These are phyloP conservation scores for Tenthredo amoena DNA, from an alignment of 2,888 invertebrate genomes.

Conservation along the genomic window DNA sequence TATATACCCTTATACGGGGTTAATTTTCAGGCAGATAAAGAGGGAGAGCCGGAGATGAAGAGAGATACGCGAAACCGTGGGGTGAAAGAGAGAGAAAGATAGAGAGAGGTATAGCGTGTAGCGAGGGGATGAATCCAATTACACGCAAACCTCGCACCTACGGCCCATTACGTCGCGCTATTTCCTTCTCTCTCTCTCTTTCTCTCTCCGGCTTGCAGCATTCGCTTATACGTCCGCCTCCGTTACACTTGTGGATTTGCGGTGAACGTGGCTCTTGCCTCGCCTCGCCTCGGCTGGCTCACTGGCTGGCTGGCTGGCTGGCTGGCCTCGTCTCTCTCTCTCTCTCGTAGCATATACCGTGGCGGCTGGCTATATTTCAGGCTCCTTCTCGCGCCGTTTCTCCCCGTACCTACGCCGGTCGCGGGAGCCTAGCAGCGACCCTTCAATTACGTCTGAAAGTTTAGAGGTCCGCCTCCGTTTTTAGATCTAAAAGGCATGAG, in stretches of 20 bases:
- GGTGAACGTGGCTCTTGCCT: constrained; percentile 44
- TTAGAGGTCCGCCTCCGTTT: constrained; percentile 51
- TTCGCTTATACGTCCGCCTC: constrained; percentile 35
- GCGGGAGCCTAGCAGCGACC: constrained; percentile 49
- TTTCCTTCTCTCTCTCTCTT: constrained; percentile 45
- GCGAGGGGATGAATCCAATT: constrained; percentile 74
- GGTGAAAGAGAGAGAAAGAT: constrained; percentile 54
- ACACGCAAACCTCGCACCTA: constrained; percentile 73
- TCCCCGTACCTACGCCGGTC: constrained; percentile 7
- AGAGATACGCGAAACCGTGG: not conserved
- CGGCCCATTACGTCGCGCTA: constrained; percentile 68
- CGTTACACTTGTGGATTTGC: constrained; percentile 53
- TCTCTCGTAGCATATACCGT: not conserved
- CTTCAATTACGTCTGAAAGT: constrained; percentile 52
- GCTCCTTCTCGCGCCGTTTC: constrained; percentile 33
- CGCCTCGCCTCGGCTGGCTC: constrained; percentile 18
- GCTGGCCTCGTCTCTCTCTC: constrained; percentile 18
- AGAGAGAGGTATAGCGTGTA: constrained; percentile 58
- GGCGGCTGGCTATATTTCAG: constrained; percentile 33
- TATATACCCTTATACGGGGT: constrained; percentile 34
- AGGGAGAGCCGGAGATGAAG: constrained; percentile 54
- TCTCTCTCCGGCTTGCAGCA: constrained; percentile 51
- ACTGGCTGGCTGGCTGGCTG: constrained; percentile 16
- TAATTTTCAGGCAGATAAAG: constrained; percentile 44
- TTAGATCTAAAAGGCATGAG: constrained; percentile 51